These are phyloP conservation scores for Planiliza haematocheilus DNA, from an alignment of 2,113 vertebrate genomes.

Conservation along the genomic window DNA sequence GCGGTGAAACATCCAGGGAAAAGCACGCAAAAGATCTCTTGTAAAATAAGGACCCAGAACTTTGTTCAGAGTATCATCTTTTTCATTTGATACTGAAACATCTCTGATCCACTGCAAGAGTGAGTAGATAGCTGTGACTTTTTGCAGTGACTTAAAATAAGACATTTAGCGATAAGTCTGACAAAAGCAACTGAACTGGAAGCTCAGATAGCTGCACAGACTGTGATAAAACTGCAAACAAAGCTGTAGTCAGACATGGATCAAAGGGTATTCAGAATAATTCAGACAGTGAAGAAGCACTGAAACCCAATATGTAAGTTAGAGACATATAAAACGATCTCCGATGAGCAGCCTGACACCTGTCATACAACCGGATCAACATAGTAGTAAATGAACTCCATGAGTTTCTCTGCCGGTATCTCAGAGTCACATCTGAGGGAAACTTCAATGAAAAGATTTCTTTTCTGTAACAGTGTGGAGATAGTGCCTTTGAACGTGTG, in stretches of 20 bases:
- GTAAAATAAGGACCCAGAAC: conserved; percentile 16
- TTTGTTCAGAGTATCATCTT: neutral
- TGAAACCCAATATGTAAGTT: conserved; percentile 22
- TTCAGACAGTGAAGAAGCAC: conserved; percentile 30
- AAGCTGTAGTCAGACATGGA: conserved; percentile 46
- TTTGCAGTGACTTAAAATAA: conserved; percentile 47
- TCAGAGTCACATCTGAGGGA: conserved; percentile 12
- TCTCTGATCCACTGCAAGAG: conserved; percentile 7
- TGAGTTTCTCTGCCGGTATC: too few relatives aligned
- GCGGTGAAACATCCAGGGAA: neutral
- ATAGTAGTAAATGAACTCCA: neutral
- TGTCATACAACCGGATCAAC: conserved; percentile 18
- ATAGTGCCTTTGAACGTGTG: conserved; percentile 14
- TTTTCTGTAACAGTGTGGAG: conserved; percentile 12
- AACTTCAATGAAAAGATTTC: conserved; percentile 20
- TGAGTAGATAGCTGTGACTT: conserved; percentile 23
- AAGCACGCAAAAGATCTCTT: conserved; percentile 10
- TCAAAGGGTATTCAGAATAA: conserved; percentile 30
- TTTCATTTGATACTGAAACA: conserved; percentile 26
- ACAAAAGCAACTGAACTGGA: conserved; percentile 36
- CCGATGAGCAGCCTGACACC: conserved; percentile 1
- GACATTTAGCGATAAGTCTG: conserved; percentile 48
- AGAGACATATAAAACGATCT: conserved; percentile 5
- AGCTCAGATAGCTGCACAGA: conserved; percentile 46
- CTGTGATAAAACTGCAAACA: conserved; percentile 56